Percentiles rank a stretch among this genome's conserved stretches.
These are phyloP conservation scores for Penaeus vannamei DNA, from an alignment of 1,140 invertebrate species.

Conservation along the genomic window DNA sequence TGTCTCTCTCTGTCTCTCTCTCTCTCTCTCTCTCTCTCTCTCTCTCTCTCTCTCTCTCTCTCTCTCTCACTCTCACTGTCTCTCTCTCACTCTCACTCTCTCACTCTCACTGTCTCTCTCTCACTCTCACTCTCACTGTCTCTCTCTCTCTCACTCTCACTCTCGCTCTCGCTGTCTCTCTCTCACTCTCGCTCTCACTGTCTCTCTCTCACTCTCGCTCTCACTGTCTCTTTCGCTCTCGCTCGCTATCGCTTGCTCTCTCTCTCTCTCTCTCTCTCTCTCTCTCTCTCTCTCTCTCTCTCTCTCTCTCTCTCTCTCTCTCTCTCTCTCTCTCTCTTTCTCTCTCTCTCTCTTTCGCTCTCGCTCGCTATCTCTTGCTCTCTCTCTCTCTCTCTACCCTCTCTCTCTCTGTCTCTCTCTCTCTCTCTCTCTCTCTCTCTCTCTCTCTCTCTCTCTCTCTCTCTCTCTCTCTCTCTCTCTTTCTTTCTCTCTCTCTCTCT, in stretches of 20 bases:
- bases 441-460: not conserved
- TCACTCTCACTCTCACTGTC: not conserved
- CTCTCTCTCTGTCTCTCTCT: not conserved
- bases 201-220: too few relatives aligned
- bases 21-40: too few relatives aligned
- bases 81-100: not conserved
- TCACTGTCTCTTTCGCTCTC: not conserved
- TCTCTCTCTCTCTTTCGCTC: too few relatives aligned
- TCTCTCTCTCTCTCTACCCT: not conserved
- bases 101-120: constrained; percentile 7
- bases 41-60: not conserved
- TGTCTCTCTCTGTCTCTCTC: too few relatives aligned
- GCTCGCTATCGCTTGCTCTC: not conserved
- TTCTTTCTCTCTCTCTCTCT: too few relatives aligned
- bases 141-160: not conserved
- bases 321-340: not conserved
- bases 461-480: not conserved
- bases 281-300: not conserved
- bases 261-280: not conserved
- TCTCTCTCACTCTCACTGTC: not conserved
- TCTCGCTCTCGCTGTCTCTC: too few relatives aligned
- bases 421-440: not conserved
- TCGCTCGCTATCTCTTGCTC: not conserved
- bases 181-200: too few relatives aligned
- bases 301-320: not conserved